These are phyloP conservation scores for Bufotes viridis DNA, from an alignment of 2,797 vertebrate genomes.

Conservation along the genomic window DNA sequence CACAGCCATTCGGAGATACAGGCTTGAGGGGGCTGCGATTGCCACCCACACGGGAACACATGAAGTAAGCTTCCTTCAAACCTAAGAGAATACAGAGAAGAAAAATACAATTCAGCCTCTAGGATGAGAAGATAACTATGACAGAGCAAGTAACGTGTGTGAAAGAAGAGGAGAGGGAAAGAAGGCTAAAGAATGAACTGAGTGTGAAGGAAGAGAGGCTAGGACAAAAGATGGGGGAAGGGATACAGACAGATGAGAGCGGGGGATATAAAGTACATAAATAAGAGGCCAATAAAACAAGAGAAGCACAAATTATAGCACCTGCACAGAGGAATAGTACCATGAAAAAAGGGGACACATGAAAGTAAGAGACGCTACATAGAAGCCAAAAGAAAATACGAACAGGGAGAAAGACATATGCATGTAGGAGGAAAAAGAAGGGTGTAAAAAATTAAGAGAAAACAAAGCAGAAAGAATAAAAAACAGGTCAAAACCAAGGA, in stretches of 20 bases:
- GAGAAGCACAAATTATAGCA: neutral
- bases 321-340: neutral
- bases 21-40: conserved; percentile 66
- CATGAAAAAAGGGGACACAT: neutral
- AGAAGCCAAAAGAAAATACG: neutral
- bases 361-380: neutral
- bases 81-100: conserved; percentile 54
- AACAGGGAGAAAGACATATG: neutral
- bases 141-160: neutral
- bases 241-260: neutral
- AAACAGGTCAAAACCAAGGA: neutral
- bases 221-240: neutral
- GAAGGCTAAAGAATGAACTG: neutral
- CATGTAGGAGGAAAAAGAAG: neutral
- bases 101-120: neutral
- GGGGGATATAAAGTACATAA: neutral
- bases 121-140: neutral
- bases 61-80: conserved; percentile 72
- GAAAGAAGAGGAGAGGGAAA: neutral
- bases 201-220: neutral
- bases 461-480: neutral
- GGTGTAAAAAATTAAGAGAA: neutral
- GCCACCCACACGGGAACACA: conserved; percentile 72
- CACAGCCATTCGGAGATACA: conserved; percentile 59
- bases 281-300: neutral